Base-by-base conservation (phyloP, 1,140 invertebrate genomes). In the Caenorhabditis inopinata region DNA sequence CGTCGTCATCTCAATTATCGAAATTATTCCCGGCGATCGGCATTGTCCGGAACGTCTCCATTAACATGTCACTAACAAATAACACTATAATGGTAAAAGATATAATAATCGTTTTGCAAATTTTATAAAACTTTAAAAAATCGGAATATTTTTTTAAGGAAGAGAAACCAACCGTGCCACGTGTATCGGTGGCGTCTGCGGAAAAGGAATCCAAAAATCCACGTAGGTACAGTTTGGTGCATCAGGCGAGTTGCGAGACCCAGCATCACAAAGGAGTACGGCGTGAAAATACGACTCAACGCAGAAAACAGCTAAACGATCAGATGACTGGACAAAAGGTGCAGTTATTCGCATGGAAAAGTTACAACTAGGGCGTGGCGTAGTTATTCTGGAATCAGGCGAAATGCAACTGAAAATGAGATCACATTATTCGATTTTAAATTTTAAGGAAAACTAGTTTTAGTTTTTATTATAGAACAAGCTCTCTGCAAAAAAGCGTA, bases 231-330 rank as follows among this genome's bases (percentile, higher is more conserved):
- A 79, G 78, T 27, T 45, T 79, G 38, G 78, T 79, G 38, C 78
- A 79, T 38, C 78, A 79, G 25, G 78, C 78, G 27, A 79, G 78
- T 74, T 79, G 78, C 29, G 78, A 79, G 48, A 79, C 78, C 11
- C 78, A 79, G 25, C 78, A 79, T 49, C 73, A 74, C 16, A 49
- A 21, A 9, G 81, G 76, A 5, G 27, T 87, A 14, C 78, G 78
- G 7, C 42, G 85, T 7, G 75, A 83, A 27, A 87, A 88, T 53
- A 87, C 85, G 0, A 62, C 85, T 18, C 62, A 68, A 16, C 79
- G 84, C 35, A 53, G 87, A 18, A 76, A 84, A 25, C 78, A 87
- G 46, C 78, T 86, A 32, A 82, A 85, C 32, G 74, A 78, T 14
- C 80, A 79, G 14, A 79, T 79, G 47, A 47, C 83, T n/a, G 58